Base-by-base conservation (phyloP, 1,140 invertebrate species). In the Dinoponera quadriceps region DNA sequence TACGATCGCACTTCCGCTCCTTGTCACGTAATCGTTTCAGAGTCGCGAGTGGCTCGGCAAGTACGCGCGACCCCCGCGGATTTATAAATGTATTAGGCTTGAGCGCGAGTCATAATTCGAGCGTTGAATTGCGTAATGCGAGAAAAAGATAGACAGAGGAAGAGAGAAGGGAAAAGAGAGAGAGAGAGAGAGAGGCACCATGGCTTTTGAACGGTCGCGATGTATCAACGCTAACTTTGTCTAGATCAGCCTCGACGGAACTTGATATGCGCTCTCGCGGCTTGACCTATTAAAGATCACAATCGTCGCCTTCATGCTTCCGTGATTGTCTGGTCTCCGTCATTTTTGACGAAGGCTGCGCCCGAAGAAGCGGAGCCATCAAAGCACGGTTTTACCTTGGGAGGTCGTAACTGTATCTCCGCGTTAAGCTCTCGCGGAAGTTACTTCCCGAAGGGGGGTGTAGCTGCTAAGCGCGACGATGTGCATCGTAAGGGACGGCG, bases 1-100 rank as follows among this genome's bases (percentile, higher is more conserved):
- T 29, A 62, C 20, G 55, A 82, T 74, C 27, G 69, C 65, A 69
- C 75, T 69, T 80, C 75, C 75, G 75, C 51, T 57, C 25, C 65
- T 80, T 59, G 75, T 80, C 75, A 25, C 54, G 16, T 71, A 71
- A 80, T 80, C 69, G 71, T 59, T 71, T 57, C 38, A 14, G 55
- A 48, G 33, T 27, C 51, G 51, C 75, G 38, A 48, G 51, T 22
- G 29, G 14, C 14, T 63, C 49, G 48, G 2, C n/a, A 18, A 44
- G 27, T 63, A 18, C 33, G 25, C 57, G 48, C 38, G 9, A 14
- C 27, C 13, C 44, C 25, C 38, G 14, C 65, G 25, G 25, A 9
- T 14, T 18, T 54, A 44, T 18, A 13, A 68, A 14, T 13, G 18
- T 29, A 33, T 3, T n/a, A n/a, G 22, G 57, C 18, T 48, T 9